Conservation (phyloP, 2,888 invertebrate species). For the Stegana nigrithorax region DNA sequence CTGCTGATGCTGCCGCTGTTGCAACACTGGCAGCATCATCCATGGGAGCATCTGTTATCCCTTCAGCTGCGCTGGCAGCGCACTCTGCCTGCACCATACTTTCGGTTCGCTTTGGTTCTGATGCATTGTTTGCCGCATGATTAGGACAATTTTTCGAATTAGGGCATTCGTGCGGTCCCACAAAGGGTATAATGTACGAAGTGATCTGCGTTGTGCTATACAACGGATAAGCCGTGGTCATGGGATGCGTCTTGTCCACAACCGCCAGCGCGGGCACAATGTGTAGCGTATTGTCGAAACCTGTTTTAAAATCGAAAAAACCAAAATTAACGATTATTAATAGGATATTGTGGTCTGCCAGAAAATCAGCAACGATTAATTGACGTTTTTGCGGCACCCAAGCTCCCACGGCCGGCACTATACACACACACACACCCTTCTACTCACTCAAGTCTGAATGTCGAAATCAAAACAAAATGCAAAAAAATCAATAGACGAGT, state of each 20-base stretch:
- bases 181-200: constrained; percentile 68
- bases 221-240: constrained; percentile 49
- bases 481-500: constrained; percentile 50
- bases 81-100: background rate
- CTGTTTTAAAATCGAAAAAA: constrained; percentile 43
- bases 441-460: constrained; percentile 23
- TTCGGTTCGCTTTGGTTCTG: background rate
- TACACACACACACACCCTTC: too few relatives aligned
- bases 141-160: constrained; percentile 68
- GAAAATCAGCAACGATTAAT: constrained; percentile 35
- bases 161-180: constrained; percentile 68
- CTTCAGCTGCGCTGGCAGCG: constrained; percentile 21
- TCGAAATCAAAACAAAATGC: constrained; percentile 49
- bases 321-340: background rate
- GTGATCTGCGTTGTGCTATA: constrained; percentile 66
- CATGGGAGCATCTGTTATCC: constrained; percentile 28
- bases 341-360: too few relatives aligned
- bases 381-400: background rate
- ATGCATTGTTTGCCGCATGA: constrained; percentile 50
- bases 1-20: background rate
- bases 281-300: constrained; percentile 68
- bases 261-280: constrained; percentile 66
- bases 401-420: too few relatives aligned
- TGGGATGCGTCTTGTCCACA: constrained; percentile 58
- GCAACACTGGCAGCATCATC: background rate